Conservation (phyloP, 2,888 invertebrate genomes). For the Sinodicranocentrus sp. region DNA sequence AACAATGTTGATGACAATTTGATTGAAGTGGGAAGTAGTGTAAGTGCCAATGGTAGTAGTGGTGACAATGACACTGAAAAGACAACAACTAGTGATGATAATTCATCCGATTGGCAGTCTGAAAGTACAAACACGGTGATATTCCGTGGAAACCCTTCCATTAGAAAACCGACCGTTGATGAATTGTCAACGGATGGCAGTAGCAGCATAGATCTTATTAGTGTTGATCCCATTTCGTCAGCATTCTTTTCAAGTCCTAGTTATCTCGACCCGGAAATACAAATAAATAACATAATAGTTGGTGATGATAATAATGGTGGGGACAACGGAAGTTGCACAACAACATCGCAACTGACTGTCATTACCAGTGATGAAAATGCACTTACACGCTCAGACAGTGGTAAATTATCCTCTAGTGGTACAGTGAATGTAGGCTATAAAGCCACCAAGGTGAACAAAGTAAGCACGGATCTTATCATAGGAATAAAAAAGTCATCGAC, state of each 20-base stretch:
- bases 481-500: slow-evolving; percentile 58
- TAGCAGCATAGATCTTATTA: background rate
- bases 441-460: slow-evolving; percentile 63
- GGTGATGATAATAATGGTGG: slow-evolving; percentile 7
- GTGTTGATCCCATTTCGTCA: slow-evolving; percentile 22
- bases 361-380: background rate
- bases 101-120: slow-evolving; percentile 71
- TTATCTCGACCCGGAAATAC: slow-evolving; percentile 71
- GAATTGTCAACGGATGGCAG: background rate
- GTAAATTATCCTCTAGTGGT: slow-evolving; percentile 13
- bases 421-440: slow-evolving; percentile 62
- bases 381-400: slow-evolving; percentile 2
- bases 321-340: slow-evolving; percentile 39
- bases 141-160: slow-evolving; percentile 56
- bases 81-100: slow-evolving; percentile 62
- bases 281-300: slow-evolving; percentile 67
- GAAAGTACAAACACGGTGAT: slow-evolving; percentile 74
- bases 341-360: slow-evolving; percentile 8
- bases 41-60: slow-evolving; percentile 66
- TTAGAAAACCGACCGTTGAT: background rate
- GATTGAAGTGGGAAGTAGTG: slow-evolving; percentile 54
- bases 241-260: slow-evolving; percentile 12
- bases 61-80: slow-evolving; percentile 65
- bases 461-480: slow-evolving; percentile 65
- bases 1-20: slow-evolving; percentile 16